These are phyloP conservation scores for Ia io DNA, from an alignment of 2,113 vertebrate species.

Conservation along the genomic window DNA sequence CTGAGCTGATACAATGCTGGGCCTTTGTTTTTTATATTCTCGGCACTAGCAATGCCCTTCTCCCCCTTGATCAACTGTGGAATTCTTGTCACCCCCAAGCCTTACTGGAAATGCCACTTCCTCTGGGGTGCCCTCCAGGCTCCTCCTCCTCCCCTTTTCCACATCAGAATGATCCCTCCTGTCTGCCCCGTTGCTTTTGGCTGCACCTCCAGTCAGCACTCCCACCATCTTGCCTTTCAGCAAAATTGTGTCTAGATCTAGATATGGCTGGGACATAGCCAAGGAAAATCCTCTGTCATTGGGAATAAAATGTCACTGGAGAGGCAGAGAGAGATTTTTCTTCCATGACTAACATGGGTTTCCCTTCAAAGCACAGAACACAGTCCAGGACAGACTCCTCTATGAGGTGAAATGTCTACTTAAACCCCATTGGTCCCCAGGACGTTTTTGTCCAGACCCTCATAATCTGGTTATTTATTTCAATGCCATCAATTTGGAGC, in stretches of 20 bases:
- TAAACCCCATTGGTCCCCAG: not conserved
- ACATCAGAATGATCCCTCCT: not conserved
- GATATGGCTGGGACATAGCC: not conserved
- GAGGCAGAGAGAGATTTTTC: not conserved
- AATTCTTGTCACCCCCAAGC: not conserved
- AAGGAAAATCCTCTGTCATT: not conserved
- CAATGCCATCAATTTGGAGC: not conserved
- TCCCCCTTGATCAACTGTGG: not conserved
- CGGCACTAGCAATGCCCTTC: not conserved
- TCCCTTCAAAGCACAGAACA: not conserved
- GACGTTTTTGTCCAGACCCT: not conserved
- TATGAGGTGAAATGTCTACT: not conserved
- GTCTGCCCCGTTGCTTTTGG: not conserved
- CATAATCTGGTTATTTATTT: not conserved
- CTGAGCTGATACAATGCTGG: not conserved
- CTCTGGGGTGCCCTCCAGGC: not conserved
- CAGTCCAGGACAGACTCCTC: not conserved
- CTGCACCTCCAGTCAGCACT: not conserved
- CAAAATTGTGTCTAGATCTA: conserved; percentile 17
- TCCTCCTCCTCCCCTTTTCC: not conserved
- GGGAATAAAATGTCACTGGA: not conserved
- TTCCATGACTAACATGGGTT: not conserved
- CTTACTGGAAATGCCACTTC: not conserved
- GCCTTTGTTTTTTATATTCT: not conserved
- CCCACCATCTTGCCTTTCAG: not conserved